These are phyloP conservation scores for Balaeniceps rex DNA, from an alignment of 2,113 vertebrate genomes.

Conservation along the genomic window DNA sequence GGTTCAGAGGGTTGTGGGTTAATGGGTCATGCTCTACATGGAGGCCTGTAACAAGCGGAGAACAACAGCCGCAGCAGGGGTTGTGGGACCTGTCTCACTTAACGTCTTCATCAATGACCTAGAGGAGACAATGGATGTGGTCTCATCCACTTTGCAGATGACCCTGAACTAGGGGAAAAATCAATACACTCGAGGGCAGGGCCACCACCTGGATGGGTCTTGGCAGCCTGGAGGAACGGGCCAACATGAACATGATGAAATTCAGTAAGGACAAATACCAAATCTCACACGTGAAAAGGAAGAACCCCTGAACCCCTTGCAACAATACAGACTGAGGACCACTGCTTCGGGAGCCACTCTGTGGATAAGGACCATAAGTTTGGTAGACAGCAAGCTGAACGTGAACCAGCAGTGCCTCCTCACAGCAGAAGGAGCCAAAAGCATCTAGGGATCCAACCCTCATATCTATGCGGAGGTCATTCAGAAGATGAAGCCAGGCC, in stretches of 20 bases:
- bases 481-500: not conserved
- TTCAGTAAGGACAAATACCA: not conserved
- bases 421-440: not conserved
- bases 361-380: not conserved
- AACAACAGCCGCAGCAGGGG: not conserved
- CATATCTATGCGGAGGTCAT: not conserved
- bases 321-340: not conserved
- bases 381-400: not conserved
- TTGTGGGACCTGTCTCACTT: not conserved
- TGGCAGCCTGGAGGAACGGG: not conserved
- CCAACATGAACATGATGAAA: not conserved
- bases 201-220: not conserved
- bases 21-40: not conserved
- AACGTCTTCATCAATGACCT: fast-evolving
- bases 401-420: not conserved
- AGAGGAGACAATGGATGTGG: not conserved
- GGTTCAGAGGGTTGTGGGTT: not conserved
- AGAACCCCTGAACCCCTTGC: not conserved
- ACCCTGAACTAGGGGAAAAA: fast-evolving
- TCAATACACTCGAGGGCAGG: not conserved
- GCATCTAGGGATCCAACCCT: not conserved
- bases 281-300: fast-evolving
- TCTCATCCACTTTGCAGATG: not conserved
- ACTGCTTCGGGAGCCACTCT: not conserved
- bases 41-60: fast-evolving